Base-by-base conservation (phyloP, 2,113 vertebrate species). In the Xyrauchen texanus region DNA sequence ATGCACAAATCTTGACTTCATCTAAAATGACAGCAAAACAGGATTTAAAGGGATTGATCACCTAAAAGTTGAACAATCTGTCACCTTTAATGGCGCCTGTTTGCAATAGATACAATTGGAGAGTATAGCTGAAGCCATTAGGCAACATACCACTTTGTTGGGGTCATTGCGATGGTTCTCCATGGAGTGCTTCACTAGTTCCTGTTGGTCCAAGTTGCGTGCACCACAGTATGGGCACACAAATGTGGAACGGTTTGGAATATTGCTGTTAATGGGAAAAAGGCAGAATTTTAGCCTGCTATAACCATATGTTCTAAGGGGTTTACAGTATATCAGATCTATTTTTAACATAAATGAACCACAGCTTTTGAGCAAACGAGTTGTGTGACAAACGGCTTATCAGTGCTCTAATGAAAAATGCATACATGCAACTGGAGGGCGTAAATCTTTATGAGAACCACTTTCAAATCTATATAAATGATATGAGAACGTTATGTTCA, bases 171-270 rank as follows among this genome's bases (percentile, higher is more conserved):
- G 90, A 83, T 98, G 97, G 85, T 93, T 97, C 57, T 97, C 96
- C 94, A 98, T 97, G 8, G 96, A 98, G 88, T 98, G 97, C 81
- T 95, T 96, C 81, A 98, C 91, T 87, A 98, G 90, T 82, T 97
- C 96, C 89, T 98, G 96, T 88, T 98, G 96, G 88, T 97, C 97
- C 88, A 98, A 85, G 85, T 98, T 96, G 13, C 96, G 88, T 42
- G 96, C 94, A 0, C 97, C 97, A 0, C 97, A 98, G 87, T 96
- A 98, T 0, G 96, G 97, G 71, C 97, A 98, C 55, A 94, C 91
- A 0, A 98, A 98, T 0, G 97, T 98, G 0, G 95, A 98, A 68
- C 97, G 94, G 89, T 98, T 98, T 82, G 97, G 97, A 84, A 97
- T 91, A 89, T 97, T 94, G 89, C 97, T 98, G 65, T 16, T 3